phyloP scores from a whole-genome alignment of 2,113 vertebrate genomes.

The Prionailurus bengalensis region DNA sequence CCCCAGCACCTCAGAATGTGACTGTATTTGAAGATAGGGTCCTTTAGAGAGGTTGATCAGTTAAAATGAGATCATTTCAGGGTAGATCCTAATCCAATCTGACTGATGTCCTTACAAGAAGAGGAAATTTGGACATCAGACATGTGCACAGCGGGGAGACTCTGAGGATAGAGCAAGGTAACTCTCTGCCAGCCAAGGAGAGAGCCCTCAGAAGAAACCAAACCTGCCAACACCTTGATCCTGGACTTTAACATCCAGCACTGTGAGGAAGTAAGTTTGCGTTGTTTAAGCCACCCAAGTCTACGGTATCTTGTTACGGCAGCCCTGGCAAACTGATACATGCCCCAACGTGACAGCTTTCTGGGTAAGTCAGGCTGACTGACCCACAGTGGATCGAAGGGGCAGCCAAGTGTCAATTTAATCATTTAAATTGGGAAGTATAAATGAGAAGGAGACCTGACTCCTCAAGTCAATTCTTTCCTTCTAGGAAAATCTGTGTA shows the following conservation, averaged over 20 bases:
- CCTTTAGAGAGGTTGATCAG: not conserved
- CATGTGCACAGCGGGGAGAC: not conserved
- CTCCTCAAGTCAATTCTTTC: not conserved
- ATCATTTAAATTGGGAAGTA: not conserved
- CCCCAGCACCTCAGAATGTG: not conserved
- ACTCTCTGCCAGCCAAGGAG: not conserved
- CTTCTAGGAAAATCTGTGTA: not conserved
- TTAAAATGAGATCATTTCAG: not conserved
- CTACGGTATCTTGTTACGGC: not conserved
- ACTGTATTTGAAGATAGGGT: not conserved
- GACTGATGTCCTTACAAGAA: not conserved
- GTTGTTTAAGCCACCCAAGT: not conserved
- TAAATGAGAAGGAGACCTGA: not conserved
- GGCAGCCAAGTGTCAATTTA: not conserved
- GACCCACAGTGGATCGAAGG: not conserved
- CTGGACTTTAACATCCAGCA: not conserved
- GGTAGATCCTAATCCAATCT: not conserved
- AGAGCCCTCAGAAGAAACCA: not conserved
- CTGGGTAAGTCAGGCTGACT: not conserved
- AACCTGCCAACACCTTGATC: not conserved
- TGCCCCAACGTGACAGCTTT: not conserved
- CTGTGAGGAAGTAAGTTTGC: conserved; percentile 36
- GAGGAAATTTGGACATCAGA: conserved; percentile 6
- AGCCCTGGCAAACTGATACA: not conserved
- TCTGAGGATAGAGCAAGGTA: not conserved